A percentile compares a stretch with the other conserved stretches of the same genome.
phyloP scores from a whole-genome alignment of 2,797 vertebrate species.

The Cyprinella venusta region DNA sequence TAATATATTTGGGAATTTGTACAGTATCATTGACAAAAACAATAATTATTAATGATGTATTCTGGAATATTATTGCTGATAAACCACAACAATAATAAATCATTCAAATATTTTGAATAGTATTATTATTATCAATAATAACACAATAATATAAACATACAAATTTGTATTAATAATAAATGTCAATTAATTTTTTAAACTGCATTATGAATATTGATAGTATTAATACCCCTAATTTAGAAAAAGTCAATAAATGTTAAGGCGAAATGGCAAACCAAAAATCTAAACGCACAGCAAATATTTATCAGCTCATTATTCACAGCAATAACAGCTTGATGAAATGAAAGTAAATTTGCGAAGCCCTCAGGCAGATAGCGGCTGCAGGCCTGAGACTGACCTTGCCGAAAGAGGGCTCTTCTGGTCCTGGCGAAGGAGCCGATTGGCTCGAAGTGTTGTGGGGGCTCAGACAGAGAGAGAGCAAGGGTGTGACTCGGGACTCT shows the following conservation, averaged over 20 bases:
- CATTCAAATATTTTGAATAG: not conserved
- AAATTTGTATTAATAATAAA: not conserved
- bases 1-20: not conserved
- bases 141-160: not conserved
- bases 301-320: constrained; percentile 23
- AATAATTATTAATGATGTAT: not conserved
- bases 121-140: not conserved
- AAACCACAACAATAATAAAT: not conserved
- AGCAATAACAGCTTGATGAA: constrained; percentile 44
- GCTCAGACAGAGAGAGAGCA: constrained; percentile 1
- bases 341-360: constrained; percentile 26
- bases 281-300: constrained; percentile 15
- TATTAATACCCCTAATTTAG: not conserved
- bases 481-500: not conserved
- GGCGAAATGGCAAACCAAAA: not conserved
- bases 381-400: constrained; percentile 41
- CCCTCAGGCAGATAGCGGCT: constrained; percentile 25
- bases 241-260: not conserved
- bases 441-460: not conserved
- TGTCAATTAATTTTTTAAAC: not conserved
- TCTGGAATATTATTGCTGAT: not conserved
- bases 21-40: not conserved
- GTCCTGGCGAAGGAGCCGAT: constrained; percentile 3
- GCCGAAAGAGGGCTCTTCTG: constrained; percentile 8
- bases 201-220: not conserved